Evolutionary conservation across 92 coral and sea anemone genomes (phyloP).

Genomic region (Zoanthus solanderi): DNA sequence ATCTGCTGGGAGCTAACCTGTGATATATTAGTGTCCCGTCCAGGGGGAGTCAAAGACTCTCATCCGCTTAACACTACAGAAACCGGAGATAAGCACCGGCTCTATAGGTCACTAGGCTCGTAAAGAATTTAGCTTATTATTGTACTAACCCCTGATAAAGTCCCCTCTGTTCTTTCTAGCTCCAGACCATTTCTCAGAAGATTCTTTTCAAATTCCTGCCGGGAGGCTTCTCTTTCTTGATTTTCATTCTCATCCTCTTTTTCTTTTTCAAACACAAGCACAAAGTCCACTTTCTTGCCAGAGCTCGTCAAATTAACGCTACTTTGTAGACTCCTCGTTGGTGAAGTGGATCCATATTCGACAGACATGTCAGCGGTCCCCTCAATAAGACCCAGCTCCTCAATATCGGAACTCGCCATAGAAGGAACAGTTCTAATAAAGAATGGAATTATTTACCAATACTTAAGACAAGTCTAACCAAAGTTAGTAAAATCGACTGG

Average conservation of each 20-base stretch:
- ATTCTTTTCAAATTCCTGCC: constrained; percentile 45
- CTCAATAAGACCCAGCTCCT: constrained; percentile 39
- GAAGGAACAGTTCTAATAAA: no score
- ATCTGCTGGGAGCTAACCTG: no score
- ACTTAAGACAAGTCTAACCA: no score
- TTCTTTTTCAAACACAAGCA: constrained; percentile 26
- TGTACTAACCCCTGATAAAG: constrained; percentile 30
- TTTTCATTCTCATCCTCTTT: constrained; percentile 34
- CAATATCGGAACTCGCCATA: constrained; percentile 36
- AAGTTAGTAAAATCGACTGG: no score
- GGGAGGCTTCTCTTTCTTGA: constrained; percentile 20
- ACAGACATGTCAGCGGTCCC: constrained; percentile 13
- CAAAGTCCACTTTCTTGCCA: constrained; percentile 41
- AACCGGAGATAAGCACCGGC: no score
- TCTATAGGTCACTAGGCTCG: no score
- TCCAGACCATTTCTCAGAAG: constrained; percentile 20
- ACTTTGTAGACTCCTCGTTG: not conserved
- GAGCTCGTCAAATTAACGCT: constrained; percentile 30
- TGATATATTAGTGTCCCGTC: no score
- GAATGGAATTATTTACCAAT: no score
- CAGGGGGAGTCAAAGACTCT: no score
- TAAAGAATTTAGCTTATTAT: not conserved
- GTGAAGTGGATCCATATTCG: constrained; percentile 33
- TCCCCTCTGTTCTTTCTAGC: constrained; percentile 28
- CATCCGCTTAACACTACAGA: no score